These are phyloP conservation scores for Amblyraja radiata DNA, from an alignment of 2,797 vertebrate genomes.

Conservation along the genomic window DNA sequence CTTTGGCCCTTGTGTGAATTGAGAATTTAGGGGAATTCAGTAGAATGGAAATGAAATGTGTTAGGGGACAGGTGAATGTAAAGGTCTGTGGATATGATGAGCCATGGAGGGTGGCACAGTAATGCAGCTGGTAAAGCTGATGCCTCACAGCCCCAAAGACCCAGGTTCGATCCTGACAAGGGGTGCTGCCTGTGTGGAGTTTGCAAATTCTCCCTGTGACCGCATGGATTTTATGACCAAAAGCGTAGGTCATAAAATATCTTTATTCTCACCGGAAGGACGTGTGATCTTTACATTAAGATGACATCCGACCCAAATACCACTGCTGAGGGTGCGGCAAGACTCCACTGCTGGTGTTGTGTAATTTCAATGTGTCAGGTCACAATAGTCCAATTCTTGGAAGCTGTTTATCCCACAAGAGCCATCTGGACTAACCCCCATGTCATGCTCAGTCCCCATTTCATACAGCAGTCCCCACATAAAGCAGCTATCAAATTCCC, in stretches of 20 bases:
- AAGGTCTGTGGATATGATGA: background rate
- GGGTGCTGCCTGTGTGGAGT: too few relatives aligned
- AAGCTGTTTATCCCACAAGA: background rate
- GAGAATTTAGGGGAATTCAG: background rate
- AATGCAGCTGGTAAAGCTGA: too few relatives aligned
- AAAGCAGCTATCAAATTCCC: background rate
- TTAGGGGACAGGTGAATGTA: background rate
- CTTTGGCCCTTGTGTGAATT: background rate
- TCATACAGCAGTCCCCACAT: background rate
- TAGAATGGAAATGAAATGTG: background rate
- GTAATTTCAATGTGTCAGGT: background rate
- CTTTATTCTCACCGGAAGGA: background rate
- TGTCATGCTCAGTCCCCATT: background rate
- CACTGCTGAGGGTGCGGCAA: background rate
- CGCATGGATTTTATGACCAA: background rate
- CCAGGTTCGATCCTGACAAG: too few relatives aligned
- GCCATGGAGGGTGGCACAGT: background rate
- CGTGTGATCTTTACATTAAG: background rate
- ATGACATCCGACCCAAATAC: background rate
- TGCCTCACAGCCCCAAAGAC: too few relatives aligned
- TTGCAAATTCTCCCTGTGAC: too few relatives aligned
- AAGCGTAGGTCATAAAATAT: background rate
- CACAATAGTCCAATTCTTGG: background rate
- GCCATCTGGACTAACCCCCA: background rate
- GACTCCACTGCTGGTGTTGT: too few relatives aligned